Evolutionary conservation across 2,888 invertebrate genomes (phyloP), one percentile per base, ranked within the genome.

Genomic region (Quadroppia sp.): DNA sequence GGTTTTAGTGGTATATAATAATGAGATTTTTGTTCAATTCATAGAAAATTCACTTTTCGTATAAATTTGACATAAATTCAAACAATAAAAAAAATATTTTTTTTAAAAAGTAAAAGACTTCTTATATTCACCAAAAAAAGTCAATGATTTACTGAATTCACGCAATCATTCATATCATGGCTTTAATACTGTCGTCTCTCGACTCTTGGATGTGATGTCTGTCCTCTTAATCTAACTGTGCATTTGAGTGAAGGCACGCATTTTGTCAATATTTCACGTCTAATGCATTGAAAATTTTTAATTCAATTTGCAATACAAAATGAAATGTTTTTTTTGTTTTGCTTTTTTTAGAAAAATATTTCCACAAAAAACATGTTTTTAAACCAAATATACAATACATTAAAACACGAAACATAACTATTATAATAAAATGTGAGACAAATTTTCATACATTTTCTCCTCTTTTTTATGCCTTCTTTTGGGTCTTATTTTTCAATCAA

Each of bases 231-330:
- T 53, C 23, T 53, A 23, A 20, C 53, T 53, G 13, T 23, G 53
- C 23, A 13, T 50, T 20, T 50, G 50, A 50, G 50, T n/a, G 50
- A 53, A 23, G 25, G 20, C 53, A 53, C 53, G 53, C 53, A 23
- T 53, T 53, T 53, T 25, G 53, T 25, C 53, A 53, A 53, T 53
- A 53, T 53, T 53, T 53, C 53, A 53, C 17, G 20, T 53, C 53
- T 53, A 45, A 45, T 45, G 45, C 11, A 13, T 36, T 36, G 36
- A 36, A 17, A 45, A 17, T 11, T 45, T 45, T 45, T 45, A 45
- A 45, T 45, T 45, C 15, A 45, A 15, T 45, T 45, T 45, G 6
- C 11, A 45, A 15, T 17, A 45, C 45, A 36, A 45, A 45, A 9
- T 45, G 15, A 45, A 45, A 45, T 36, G 36, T 7, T 6, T 45